A percentile compares a stretch with the other conserved stretches of the same genome.
These are phyloP conservation scores for Chalcosyrphus nemorum DNA, from an alignment of 2,888 invertebrate species.

Conservation along the genomic window DNA sequence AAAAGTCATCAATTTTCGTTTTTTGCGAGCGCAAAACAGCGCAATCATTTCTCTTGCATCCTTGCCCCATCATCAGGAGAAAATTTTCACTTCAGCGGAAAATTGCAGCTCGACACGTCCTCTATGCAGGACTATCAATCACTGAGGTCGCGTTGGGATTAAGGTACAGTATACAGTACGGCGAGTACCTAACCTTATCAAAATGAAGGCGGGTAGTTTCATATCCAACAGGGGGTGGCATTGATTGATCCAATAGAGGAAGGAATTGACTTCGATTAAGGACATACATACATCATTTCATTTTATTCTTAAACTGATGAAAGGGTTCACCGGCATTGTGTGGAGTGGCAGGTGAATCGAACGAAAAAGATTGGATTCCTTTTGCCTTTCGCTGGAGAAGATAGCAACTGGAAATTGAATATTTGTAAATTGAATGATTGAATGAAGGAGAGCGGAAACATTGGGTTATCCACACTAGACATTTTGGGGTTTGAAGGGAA, in stretches of 20 bases:
- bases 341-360: not conserved
- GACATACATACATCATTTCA: too few relatives aligned
- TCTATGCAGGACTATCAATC: slow-evolving; percentile 57
- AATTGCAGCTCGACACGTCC: slow-evolving; percentile 46
- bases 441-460: not conserved
- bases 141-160: not conserved
- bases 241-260: slow-evolving; percentile 47
- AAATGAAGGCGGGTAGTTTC: slow-evolving; percentile 10
- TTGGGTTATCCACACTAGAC: not conserved
- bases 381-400: not conserved
- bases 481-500: too few relatives aligned
- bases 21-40: not conserved
- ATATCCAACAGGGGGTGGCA: slow-evolving; percentile 2
- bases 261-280: slow-evolving; percentile 48
- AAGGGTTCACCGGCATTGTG: not conserved
- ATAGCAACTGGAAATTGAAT: not conserved
- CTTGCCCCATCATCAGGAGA: slow-evolving; percentile 26
- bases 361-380: not conserved
- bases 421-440: slow-evolving; percentile 7
- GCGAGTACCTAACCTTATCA: slow-evolving; percentile 10
- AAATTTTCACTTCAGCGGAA: slow-evolving; percentile 1
- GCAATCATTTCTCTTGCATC: slow-evolving; percentile 49
- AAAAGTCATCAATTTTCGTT: slow-evolving; percentile 46
- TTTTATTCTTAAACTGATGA: slow-evolving; percentile 6
- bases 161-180: not conserved